Conservation (phyloP, 2,797 vertebrate genomes). For the Zalophus californianus region DNA sequence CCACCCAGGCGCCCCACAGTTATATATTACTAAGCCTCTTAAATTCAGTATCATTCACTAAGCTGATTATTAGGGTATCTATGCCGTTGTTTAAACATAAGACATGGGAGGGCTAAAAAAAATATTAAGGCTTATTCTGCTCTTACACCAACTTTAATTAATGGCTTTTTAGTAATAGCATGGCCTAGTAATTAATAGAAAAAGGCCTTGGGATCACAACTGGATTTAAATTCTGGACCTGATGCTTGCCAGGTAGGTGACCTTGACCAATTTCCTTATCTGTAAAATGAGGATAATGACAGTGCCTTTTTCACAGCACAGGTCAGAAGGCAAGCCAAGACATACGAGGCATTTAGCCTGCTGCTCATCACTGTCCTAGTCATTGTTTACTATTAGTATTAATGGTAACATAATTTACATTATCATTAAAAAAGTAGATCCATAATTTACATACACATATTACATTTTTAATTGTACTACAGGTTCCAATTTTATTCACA, state of each 20-base stretch:
- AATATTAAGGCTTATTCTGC: not conserved
- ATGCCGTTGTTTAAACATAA: not conserved
- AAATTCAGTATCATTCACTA: conserved; percentile 4
- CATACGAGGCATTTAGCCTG: not conserved
- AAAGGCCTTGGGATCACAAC: not conserved
- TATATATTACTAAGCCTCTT: not conserved
- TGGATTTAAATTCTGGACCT: not conserved
- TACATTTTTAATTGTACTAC: not conserved
- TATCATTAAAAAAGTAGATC: not conserved
- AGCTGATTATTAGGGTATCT: not conserved
- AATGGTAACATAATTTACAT: not conserved
- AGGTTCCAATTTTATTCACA: not conserved
- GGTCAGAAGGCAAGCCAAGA: not conserved
- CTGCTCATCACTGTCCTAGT: not conserved
- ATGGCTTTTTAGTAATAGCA: conserved; percentile 4
- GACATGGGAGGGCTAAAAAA: not conserved
- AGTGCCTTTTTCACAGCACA: not conserved
- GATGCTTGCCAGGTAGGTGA: not conserved
- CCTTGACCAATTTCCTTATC: not conserved
- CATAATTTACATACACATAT: not conserved
- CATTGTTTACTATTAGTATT: not conserved
- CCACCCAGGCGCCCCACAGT: not conserved
- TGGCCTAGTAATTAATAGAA: not conserved
- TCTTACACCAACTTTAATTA: not conserved
- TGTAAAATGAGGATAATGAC: not conserved